phyloP scores from a whole-genome alignment of 1,140 invertebrate species.

The Apis florea region DNA sequence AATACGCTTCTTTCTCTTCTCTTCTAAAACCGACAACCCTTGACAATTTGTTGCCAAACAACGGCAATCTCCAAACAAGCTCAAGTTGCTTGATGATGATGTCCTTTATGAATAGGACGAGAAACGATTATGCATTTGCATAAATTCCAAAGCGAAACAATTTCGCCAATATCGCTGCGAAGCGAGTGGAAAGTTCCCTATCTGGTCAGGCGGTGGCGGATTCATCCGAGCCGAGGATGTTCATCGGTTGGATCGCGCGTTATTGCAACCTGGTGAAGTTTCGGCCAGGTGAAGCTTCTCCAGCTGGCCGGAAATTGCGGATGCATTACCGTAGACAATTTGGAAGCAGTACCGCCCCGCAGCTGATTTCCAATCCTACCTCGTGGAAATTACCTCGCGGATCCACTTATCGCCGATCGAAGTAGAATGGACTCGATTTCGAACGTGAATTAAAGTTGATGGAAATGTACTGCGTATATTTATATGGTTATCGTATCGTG shows the following conservation, averaged over 20 bases:
- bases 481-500: too few species aligned
- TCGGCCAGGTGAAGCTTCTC: conserved; percentile 13
- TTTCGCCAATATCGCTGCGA: conserved; percentile 24
- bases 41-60: too few species aligned
- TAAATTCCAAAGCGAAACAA: conserved; percentile 27
- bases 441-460: conserved; percentile 7
- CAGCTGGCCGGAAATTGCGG: conserved; percentile 34
- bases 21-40: too few species aligned
- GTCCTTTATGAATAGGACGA: not conserved
- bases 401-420: not conserved
- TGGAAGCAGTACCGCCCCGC: not conserved
- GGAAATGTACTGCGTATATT: not conserved
- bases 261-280: conserved; percentile 24
- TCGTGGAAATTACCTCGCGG: conserved; percentile 26
- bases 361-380: conserved; percentile 25
- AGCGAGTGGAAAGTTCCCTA: conserved; percentile 24
- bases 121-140: conserved; percentile 4
- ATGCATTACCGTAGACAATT: conserved; percentile 42
- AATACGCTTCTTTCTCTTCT: too few species aligned
- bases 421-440: not conserved
- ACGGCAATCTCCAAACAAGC: not conserved
- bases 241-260: not conserved
- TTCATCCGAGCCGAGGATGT: not conserved
- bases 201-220: conserved; percentile 8
- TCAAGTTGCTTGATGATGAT: not conserved